Evolutionary conservation across 2,797 vertebrate genomes (phyloP), one percentile per base, ranked within the genome.

Genomic region (Odontamblyopus lacepedii): DNA sequence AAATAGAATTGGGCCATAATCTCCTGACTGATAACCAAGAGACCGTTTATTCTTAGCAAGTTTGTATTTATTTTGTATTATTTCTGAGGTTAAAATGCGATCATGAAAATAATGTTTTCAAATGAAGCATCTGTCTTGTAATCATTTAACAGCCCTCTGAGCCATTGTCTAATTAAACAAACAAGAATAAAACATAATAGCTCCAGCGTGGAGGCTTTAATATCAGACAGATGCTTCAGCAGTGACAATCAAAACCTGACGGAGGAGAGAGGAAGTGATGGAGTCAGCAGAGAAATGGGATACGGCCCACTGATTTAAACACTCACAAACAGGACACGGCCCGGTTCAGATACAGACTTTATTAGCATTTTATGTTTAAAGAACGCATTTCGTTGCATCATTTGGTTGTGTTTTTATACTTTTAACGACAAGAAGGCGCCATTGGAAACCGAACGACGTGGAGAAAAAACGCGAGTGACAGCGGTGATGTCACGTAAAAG

Each of bases 221-320:
- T 16, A 18, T 2, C 16, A 50, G 18, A 53, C 16, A 53, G 16
- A 18, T 6, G 51, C 51, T 53, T 53, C 51, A n/a, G 12, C 26
- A 16, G 12, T 18, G 12, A 60, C 16, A 35, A 35, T 7, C 18
- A 38, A 38, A n/a, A 11, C 18, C 61, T 63, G 18, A 38, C 12
- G 5, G 16, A 5, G 32, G 18, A 19, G 16, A 38, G 32, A 38
- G 35, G 8, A 38, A 41, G 18, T n/a, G 18, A 38, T 19, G 32
- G 18, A 62, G 60, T 62, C 61, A 23, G 61, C 61, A 38, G 32
- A 38, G 61, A 38, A 63, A 63, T 23, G 19, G 9, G 61, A 63
- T n/a, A 19, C 13, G 61, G 6, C 32, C 61, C 18, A 3, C 5
- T 4, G 32, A 38, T 38, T 38, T 63, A n/a, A 63, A 63, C 12